Evolutionary conservation across 2,113 vertebrate genomes (phyloP).

Genomic region (Cnemophilus loriae): DNA sequence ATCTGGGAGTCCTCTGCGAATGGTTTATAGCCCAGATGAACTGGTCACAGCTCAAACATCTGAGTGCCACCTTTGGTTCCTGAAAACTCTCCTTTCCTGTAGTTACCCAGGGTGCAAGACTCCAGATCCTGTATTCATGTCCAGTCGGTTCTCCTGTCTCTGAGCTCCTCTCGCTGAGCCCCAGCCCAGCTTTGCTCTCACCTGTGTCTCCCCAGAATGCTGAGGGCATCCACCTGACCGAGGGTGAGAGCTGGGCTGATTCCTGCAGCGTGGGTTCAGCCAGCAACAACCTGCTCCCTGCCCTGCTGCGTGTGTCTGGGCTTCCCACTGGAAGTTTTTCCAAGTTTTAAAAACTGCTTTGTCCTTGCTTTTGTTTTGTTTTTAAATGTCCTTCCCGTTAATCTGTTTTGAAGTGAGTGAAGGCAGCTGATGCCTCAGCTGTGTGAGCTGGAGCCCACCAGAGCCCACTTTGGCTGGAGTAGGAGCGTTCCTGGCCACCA

Average conservation of each 20-base stretch:
- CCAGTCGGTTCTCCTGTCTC: background rate
- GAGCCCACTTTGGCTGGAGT: background rate
- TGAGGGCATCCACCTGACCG: accelerated
- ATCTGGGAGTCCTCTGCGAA: background rate
- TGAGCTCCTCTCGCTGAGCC: background rate
- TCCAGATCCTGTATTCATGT: accelerated
- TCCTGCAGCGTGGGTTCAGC: accelerated
- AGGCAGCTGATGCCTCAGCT: background rate
- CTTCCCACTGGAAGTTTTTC: background rate
- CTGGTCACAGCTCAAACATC: background rate
- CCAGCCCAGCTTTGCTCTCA: background rate
- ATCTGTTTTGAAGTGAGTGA: background rate
- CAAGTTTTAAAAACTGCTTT: background rate
- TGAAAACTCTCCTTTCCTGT: background rate
- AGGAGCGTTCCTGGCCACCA: background rate
- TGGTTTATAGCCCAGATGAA: background rate
- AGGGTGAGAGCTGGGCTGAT: background rate
- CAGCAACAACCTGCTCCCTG: background rate
- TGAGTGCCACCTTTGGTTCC: background rate
- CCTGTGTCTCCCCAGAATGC: accelerated
- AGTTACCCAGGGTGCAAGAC: accelerated
- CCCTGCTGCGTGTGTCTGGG: accelerated
- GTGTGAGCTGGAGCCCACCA: background rate
- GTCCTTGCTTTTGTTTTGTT: background rate
- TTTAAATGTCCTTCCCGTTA: background rate